Conservation (phyloP, 2,113 vertebrate species). For the Apeltes quadracus region DNA sequence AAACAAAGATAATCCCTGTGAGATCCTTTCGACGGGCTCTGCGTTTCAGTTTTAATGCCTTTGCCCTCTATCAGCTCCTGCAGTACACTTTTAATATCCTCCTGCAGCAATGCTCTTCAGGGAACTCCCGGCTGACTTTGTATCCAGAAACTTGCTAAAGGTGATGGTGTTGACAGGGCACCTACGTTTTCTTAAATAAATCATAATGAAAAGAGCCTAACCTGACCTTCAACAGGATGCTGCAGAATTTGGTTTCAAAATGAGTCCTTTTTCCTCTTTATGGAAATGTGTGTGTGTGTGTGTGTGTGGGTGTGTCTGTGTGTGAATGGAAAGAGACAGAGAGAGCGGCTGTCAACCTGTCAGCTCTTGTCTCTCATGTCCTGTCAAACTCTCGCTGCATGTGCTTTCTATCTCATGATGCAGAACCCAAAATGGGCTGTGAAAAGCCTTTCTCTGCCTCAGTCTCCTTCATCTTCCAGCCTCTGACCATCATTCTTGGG, state of each 20-base stretch:
- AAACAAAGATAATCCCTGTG: conserved; percentile 3
- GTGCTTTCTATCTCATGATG: conserved; percentile 41
- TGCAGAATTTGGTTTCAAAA: conserved; percentile 22
- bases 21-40: conserved; percentile 28
- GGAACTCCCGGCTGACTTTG: conserved; percentile 26
- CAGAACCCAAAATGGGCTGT: conserved; percentile 51
- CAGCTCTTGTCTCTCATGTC: conserved; percentile 42
- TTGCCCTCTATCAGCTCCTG: conserved; percentile 50
- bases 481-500: conserved; percentile 35
- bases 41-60: conserved; percentile 48
- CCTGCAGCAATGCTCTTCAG: conserved; percentile 35
- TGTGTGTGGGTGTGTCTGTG: conserved; percentile 7
- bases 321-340: background rate
- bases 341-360: conserved; percentile 58
- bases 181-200: conserved; percentile 19
- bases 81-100: conserved; percentile 38
- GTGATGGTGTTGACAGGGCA: conserved; percentile 31
- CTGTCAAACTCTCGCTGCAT: conserved; percentile 44
- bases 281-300: conserved; percentile 9
- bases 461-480: conserved; percentile 28
- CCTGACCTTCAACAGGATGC: conserved; percentile 4
- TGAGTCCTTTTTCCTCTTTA: conserved; percentile 15
- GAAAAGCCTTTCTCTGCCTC: conserved; percentile 34
- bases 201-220: background rate
- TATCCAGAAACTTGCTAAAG: conserved; percentile 37